Evolutionary conservation across 2,113 vertebrate genomes (phyloP).

Genomic region (Panthera uncia): DNA sequence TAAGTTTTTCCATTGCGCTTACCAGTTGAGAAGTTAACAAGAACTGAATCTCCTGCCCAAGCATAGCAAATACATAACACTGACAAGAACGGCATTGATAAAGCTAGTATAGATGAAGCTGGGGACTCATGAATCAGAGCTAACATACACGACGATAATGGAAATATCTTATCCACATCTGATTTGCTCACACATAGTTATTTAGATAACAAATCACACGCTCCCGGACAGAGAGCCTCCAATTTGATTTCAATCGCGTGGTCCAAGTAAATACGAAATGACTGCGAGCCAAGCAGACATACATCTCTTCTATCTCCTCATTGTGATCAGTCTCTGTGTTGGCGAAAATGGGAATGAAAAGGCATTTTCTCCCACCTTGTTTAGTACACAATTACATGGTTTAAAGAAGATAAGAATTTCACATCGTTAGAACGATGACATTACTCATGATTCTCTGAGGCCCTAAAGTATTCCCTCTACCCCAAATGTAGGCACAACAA

Average conservation of each 20-base stretch:
- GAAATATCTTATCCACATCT: slow-evolving; percentile 60
- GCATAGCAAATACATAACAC: neutral
- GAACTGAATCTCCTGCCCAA: neutral
- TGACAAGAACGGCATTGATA: neutral
- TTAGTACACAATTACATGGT: slow-evolving; percentile 62
- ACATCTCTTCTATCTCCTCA: slow-evolving; percentile 61
- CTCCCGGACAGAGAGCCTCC: slow-evolving; percentile 32
- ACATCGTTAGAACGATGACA: slow-evolving; percentile 28
- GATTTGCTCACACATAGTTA: slow-evolving; percentile 63
- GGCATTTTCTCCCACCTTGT: slow-evolving; percentile 55
- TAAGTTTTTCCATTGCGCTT: slow-evolving; percentile 6
- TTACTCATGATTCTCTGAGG: slow-evolving; percentile 34
- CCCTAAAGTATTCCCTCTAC: neutral
- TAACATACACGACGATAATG: slow-evolving; percentile 27
- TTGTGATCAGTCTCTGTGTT: slow-evolving; percentile 57
- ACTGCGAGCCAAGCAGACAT: slow-evolving; percentile 57
- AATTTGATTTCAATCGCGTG: slow-evolving; percentile 62
- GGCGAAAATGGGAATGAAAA: slow-evolving; percentile 50
- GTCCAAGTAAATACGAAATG: slow-evolving; percentile 65
- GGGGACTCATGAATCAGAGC: slow-evolving; percentile 47
- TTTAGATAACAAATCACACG: slow-evolving; percentile 71
- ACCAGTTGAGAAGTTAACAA: neutral
- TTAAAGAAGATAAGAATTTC: slow-evolving; percentile 68
- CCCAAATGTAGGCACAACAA: neutral
- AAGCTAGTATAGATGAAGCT: neutral